Evolutionary conservation across 2,113 vertebrate species (phyloP).

Genomic region (Pyrgilauda ruficollis): DNA sequence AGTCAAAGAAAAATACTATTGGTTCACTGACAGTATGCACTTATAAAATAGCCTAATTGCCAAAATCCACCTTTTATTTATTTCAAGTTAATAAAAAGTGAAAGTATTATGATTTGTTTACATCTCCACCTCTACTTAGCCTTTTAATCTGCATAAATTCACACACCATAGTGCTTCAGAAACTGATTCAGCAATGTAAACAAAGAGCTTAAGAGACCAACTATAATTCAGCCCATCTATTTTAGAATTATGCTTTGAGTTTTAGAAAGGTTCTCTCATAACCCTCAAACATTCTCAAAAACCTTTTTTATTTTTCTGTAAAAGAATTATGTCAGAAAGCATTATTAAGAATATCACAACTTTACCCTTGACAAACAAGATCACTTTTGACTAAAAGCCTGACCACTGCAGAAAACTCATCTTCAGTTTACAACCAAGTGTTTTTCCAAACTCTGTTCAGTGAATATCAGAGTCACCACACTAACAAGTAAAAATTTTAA

Average conservation of each 20-base stretch:
- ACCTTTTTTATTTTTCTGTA: not conserved
- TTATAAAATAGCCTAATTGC: rapidly evolving
- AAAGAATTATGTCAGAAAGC: not conserved
- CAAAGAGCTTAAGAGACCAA: rapidly evolving
- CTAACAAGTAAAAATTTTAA: rapidly evolving
- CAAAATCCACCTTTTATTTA: not conserved
- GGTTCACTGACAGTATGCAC: not conserved
- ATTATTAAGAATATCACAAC: not conserved
- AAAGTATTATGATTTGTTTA: not conserved
- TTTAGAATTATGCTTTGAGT: not conserved
- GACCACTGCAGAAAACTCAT: not conserved
- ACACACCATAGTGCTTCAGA: not conserved
- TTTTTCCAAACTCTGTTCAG: not conserved
- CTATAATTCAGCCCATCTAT: not conserved
- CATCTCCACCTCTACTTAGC: not conserved
- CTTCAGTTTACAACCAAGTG: not conserved
- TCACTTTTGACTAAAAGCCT: not conserved
- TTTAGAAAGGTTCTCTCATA: not conserved
- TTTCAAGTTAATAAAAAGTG: not conserved
- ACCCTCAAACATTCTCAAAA: not conserved
- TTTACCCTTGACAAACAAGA: not conserved
- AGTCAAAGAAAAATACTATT: not conserved
- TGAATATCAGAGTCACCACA: not conserved
- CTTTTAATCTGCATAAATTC: not conserved
- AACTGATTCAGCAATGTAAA: not conserved